These are phyloP conservation scores for Halyomorpha halys DNA, from an alignment of 1,140 invertebrate genomes.

Conservation along the genomic window DNA sequence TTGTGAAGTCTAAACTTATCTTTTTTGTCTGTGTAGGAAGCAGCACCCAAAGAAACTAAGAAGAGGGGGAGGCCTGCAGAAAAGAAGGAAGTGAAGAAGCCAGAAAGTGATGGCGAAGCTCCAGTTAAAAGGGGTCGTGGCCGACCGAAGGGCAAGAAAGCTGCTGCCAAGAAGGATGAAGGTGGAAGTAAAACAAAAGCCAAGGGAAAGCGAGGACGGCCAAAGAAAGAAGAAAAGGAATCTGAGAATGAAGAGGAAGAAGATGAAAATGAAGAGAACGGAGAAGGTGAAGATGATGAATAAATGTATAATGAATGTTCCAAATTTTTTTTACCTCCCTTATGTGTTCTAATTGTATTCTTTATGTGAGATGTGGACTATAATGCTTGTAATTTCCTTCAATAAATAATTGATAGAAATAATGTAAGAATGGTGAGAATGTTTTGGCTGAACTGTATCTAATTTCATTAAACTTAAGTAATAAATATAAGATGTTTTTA, in stretches of 20 bases:
- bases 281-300: slow-evolving; percentile 14
- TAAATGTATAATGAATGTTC: neutral
- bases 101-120: slow-evolving; percentile 9
- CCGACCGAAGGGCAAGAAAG: neutral
- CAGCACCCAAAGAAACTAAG: slow-evolving; percentile 1
- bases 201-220: slow-evolving; percentile 8
- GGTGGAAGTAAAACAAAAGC: neutral
- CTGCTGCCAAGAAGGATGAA: neutral
- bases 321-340: too few relatives aligned
- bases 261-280: slow-evolving; percentile 14
- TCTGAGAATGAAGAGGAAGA: slow-evolving; percentile 6
- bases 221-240: slow-evolving; percentile 13
- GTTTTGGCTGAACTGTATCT: too few relatives aligned
- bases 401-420: too few relatives aligned
- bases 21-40: neutral
- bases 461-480: too few relatives aligned
- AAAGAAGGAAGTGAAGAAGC: slow-evolving; percentile 12
- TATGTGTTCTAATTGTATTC: too few relatives aligned
- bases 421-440: too few relatives aligned
- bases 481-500: too few relatives aligned
- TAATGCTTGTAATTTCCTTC: too few relatives aligned
- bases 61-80: slow-evolving; percentile 15
- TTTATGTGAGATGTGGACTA: too few relatives aligned
- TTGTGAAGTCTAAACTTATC: too few relatives aligned
- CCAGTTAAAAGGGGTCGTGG: slow-evolving; percentile 15